Percentiles rank a stretch among this genome's conserved stretches.
phyloP scores from a whole-genome alignment of 2,888 invertebrate genomes.

The Adela reaumurella region DNA sequence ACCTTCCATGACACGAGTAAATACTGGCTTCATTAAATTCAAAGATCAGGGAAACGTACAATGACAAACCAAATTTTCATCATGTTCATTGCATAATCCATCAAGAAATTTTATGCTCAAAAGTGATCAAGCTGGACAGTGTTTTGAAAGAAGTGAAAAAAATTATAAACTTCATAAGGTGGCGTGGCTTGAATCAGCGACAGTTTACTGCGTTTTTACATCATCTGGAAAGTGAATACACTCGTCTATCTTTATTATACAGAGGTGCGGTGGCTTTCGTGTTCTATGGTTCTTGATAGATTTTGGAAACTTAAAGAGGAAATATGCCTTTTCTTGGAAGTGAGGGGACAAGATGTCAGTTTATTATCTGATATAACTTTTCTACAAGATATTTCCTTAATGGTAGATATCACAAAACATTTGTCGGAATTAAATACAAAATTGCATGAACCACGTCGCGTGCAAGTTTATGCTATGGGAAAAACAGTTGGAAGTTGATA shows the following conservation, averaged over 20 bases:
- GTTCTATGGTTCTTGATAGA: constrained; percentile 13
- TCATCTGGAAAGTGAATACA: constrained; percentile 12
- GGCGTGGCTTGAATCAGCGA: constrained; percentile 11
- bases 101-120: constrained; percentile 11
- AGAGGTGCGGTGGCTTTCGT: constrained; percentile 13
- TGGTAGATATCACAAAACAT: no score
- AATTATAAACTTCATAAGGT: constrained; percentile 10
- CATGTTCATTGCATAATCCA: constrained; percentile 10
- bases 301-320: no score
- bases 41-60: no score
- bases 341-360: no score
- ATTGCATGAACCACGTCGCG: no score
- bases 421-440: no score
- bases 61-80: no score
- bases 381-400: no score
- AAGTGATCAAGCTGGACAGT: constrained; percentile 8
- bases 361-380: no score
- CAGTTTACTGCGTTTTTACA: constrained; percentile 11
- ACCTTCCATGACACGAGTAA: no score
- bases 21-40: no score
- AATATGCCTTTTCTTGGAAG: no score
- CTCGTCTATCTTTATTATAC: constrained; percentile 12
- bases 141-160: constrained; percentile 7
- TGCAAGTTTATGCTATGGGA: constrained; percentile 10
- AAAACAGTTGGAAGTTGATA: constrained; percentile 9